A percentile compares a stretch with the other conserved stretches of the same genome.
Conservation (phyloP, 2,113 vertebrate species). For the Brienomyrus brachyistius region DNA sequence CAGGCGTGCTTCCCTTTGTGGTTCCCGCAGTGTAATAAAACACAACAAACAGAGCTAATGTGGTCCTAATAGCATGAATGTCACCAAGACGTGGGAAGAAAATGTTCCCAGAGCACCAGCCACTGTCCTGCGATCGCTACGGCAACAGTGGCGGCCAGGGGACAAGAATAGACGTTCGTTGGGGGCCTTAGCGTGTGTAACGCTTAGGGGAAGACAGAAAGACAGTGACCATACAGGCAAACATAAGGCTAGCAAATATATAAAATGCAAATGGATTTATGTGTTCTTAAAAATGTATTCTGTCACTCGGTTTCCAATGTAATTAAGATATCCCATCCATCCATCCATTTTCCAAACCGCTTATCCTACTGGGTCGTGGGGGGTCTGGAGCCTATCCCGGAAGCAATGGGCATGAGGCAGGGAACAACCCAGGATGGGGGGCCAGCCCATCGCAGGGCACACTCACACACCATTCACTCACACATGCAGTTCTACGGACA, state of each 20-base stretch:
- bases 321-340: no score
- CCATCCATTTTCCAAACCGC: no score
- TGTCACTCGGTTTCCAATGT: background rate
- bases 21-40: background rate
- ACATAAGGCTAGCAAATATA: background rate
- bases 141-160: no score
- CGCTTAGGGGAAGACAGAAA: background rate
- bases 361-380: no score
- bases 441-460: no score
- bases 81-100: background rate
- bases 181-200: background rate
- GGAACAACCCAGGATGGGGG: no score
- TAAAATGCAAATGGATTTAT: background rate
- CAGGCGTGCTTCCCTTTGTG: background rate
- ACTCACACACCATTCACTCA: no score
- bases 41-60: background rate
- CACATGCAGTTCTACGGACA: no score
- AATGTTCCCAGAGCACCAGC: background rate
- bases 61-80: background rate
- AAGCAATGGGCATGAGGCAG: no score
- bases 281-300: background rate
- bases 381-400: no score
- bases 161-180: background rate
- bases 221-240: background rate
- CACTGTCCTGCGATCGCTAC: no score